These are phyloP conservation scores for Clostera curtula DNA, from an alignment of 2,888 invertebrate genomes.

Conservation along the genomic window DNA sequence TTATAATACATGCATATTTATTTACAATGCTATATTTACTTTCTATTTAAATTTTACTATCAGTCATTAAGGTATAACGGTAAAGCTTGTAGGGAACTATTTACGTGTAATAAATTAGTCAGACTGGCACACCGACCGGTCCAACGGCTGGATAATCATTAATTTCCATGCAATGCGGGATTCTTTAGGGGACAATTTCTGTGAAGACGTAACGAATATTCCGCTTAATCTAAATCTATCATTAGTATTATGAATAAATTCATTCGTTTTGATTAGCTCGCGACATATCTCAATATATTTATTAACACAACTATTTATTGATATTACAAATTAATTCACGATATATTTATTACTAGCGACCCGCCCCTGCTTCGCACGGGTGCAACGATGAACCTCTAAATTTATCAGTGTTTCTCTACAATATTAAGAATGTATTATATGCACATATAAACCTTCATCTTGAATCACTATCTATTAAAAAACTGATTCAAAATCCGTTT, in stretches of 20 bases:
- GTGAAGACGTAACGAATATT: constrained; percentile 13
- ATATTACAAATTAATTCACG: too few species aligned
- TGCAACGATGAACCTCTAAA: too few species aligned
- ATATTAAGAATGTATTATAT: too few species aligned
- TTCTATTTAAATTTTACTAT: constrained; percentile 29
- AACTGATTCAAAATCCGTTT: too few species aligned
- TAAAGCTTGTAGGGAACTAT: constrained; percentile 16
- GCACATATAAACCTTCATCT: too few species aligned
- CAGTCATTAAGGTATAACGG: constrained; percentile 23
- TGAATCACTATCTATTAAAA: too few species aligned
- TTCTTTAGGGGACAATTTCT: constrained; percentile 19
- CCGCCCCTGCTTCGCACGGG: too few species aligned
- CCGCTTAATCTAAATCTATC: constrained; percentile 23
- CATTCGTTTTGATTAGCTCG: constrained; percentile 2
- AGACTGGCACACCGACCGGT: constrained; percentile 17
- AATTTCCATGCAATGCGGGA: constrained; percentile 21
- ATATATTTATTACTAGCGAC: too few species aligned
- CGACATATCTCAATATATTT: background rate
- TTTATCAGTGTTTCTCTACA: too few species aligned
- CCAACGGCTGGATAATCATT: constrained; percentile 21
- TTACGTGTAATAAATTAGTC: constrained; percentile 25
- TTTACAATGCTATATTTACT: constrained; percentile 19
- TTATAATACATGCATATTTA: constrained; percentile 24
- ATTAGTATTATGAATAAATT: constrained; percentile 14
- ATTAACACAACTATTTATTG: background rate